Evolutionary conservation across 2,113 vertebrate genomes (phyloP), one percentile per base, ranked within the genome.

Genomic region (Pseudopipra pipra): DNA sequence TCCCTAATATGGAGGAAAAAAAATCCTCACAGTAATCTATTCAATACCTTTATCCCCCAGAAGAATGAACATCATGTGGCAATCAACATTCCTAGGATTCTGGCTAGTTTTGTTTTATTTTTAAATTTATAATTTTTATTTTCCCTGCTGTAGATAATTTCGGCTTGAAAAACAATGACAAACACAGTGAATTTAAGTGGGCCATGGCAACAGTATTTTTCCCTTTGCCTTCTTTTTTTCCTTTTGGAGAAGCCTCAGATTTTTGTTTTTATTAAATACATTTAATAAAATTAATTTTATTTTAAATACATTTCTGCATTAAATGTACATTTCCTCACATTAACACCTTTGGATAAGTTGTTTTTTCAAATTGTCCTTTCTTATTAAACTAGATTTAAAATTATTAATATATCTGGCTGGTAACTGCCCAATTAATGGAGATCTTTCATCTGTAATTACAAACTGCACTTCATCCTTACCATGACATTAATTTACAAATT

Each of bases 1-100:
- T 96, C 78, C 77, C 67, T 90, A 91, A 79, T 59, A 91, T 7
- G 39, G 70, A 95, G 66, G 94, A 87, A 93, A 96, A 68, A 24
- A 89, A 95, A 87, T 85, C 87, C 74, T 62, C 71, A 27, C 43
- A 65, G 51, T 84, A 91, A 95, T 89, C 77, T 79, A 58, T 82
- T 91, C 87, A 85, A 63, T 93, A 85, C 35, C 21, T 95, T 96
- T 72, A 86, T 63, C 51, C 81, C 14, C 55, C 76, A 68, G 65
- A 91, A 85, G 86, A 91, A 93, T 56, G 4, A 95, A 52, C 33
- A 86, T 81, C 85, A 62, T 77, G 51, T 62, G 87, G 78, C 63
- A 76, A 31, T 73, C 51, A 62, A 31, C 87, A 91, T 96, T 96
- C 78, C 37, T 70, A 80, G 13, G 27, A 91, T 96, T 63, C 58